phyloP scores from a whole-genome alignment of 2,888 invertebrate species.

The Ochropleura leucogaster region DNA sequence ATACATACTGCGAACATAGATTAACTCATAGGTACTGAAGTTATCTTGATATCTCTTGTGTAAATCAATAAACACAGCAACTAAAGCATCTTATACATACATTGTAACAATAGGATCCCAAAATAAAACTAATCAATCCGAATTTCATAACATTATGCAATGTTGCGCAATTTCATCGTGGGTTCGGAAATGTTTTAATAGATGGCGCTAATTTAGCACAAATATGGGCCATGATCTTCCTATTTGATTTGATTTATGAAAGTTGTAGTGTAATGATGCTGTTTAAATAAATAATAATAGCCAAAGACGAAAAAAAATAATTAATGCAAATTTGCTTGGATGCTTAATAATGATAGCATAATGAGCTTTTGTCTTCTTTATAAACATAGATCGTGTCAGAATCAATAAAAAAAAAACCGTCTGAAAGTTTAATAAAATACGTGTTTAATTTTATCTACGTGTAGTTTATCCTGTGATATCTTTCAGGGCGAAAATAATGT shows the following conservation, averaged over 20 bases:
- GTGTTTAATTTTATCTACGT: too few species aligned
- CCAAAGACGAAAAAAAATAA: neutral
- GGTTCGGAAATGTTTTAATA: slow-evolving; percentile 44
- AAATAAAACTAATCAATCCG: neutral
- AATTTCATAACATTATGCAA: slow-evolving; percentile 28
- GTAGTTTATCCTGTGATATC: too few species aligned
- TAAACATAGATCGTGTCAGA: neutral
- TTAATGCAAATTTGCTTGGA: neutral
- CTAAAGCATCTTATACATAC: neutral
- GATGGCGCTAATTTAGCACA: slow-evolving; percentile 14
- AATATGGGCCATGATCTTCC: too few species aligned
- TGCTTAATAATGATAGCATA: too few species aligned
- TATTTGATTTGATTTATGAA: too few species aligned
- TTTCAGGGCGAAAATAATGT: too few species aligned
- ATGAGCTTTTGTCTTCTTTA: neutral
- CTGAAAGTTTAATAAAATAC: too few species aligned
- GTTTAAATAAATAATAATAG: neutral
- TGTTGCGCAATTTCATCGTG: slow-evolving; percentile 8
- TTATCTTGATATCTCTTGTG: neutral
- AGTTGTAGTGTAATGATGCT: too few species aligned
- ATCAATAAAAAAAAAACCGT: neutral
- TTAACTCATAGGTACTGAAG: neutral
- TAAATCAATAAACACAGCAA: neutral
- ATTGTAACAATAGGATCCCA: neutral
- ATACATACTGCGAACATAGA: neutral